phyloP scores from a whole-genome alignment of 2,113 vertebrate species.

The Hipposideros armiger region DNA sequence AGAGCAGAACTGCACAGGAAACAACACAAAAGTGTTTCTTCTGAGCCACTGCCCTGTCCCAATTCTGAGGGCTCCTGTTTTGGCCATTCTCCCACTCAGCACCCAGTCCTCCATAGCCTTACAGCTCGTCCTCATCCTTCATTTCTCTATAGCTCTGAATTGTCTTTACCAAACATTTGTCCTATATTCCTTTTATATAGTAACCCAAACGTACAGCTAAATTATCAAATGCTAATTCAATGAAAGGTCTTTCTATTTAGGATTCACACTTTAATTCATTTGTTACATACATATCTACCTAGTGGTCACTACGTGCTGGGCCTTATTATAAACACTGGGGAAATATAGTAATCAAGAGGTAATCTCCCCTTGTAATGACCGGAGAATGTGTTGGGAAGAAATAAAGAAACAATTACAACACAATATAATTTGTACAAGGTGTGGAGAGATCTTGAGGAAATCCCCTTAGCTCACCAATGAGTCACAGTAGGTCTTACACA shows the following conservation, averaged over 20 bases:
- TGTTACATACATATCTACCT: not conserved
- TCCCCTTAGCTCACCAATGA: not conserved
- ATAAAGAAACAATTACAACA: not conserved
- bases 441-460: not conserved
- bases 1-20: not conserved
- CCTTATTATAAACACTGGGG: not conserved
- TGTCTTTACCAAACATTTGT: not conserved
- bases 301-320: not conserved
- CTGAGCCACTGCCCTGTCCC: not conserved
- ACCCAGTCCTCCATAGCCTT: not conserved
- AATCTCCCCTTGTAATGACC: not conserved
- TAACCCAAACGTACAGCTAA: not conserved
- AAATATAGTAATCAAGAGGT: not conserved
- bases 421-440: not conserved
- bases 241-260: not conserved
- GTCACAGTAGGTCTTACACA: not conserved
- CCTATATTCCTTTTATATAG: too few relatives aligned
- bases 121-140: not conserved
- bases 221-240: not conserved
- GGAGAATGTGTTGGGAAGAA: not conserved
- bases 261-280: not conserved
- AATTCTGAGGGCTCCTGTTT: not conserved
- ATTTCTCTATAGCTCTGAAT: not conserved
- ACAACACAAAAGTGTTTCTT: not conserved
- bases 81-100: not conserved